These are phyloP conservation scores for Maccullochella peelii DNA, from an alignment of 2,113 vertebrate species.

Conservation along the genomic window DNA sequence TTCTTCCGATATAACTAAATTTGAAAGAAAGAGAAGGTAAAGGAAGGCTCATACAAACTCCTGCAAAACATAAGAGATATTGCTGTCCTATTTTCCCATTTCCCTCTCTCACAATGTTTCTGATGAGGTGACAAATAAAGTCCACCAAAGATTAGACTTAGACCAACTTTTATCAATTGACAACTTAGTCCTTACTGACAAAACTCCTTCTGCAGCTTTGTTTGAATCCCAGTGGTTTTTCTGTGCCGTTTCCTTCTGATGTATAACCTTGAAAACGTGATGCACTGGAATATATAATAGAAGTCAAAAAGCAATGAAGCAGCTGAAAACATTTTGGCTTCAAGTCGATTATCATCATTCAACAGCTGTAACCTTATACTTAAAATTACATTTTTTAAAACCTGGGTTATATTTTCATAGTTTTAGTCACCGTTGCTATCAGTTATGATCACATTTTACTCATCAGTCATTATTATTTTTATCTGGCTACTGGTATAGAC, in stretches of 20 bases:
- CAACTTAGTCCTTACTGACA: not conserved
- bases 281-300: conserved; percentile 9
- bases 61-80: not conserved
- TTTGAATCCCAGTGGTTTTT: conserved; percentile 22
- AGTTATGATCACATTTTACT: not conserved
- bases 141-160: not conserved
- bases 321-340: conserved; percentile 3
- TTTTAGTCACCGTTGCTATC: not conserved
- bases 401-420: too few relatives aligned
- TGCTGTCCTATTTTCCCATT: not conserved
- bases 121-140: not conserved
- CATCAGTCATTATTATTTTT: not conserved
- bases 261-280: conserved; percentile 34
- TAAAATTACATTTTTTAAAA: not conserved
- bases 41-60: not conserved
- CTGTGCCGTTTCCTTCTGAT: conserved; percentile 24
- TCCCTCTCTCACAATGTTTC: not conserved
- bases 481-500: not conserved
- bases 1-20: not conserved
- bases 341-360: conserved; percentile 4
- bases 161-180: conserved; percentile 21
- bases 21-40: not conserved
- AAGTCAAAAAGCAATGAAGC: conserved; percentile 5
- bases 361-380: not conserved
- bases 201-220: conserved; percentile 9